Percentiles rank a stretch among this genome's conserved stretches.
Conservation (phyloP, 2,888 invertebrate genomes). For the Tiliacea aurago region DNA sequence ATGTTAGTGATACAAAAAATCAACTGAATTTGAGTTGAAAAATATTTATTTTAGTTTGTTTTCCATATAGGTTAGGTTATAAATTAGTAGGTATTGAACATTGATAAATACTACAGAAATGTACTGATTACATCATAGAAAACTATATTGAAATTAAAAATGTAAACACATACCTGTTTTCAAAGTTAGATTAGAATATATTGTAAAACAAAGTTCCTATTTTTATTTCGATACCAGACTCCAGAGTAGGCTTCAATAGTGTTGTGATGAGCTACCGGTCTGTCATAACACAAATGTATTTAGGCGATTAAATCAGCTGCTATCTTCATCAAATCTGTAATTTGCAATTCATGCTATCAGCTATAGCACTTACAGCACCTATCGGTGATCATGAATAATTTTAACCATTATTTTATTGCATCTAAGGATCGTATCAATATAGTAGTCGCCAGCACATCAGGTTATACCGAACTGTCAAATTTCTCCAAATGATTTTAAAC, state of each 20-base stretch:
- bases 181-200: background rate
- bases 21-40: background rate
- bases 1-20: too few relatives aligned
- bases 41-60: background rate
- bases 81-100: background rate
- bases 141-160: background rate
- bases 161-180: constrained; percentile 16
- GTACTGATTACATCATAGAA: background rate
- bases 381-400: too few relatives aligned
- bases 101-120: background rate
- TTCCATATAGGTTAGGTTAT: constrained; percentile 2
- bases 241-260: constrained; percentile 8
- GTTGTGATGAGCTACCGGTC: background rate
- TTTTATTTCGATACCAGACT: constrained; percentile 1
- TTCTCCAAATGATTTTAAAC: too few relatives aligned
- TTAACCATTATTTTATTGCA: background rate
- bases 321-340: too few relatives aligned
- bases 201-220: background rate
- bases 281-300: background rate
- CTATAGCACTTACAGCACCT: too few relatives aligned
- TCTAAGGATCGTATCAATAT: background rate
- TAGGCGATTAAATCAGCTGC: background rate
- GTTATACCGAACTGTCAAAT: too few relatives aligned
- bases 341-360: too few relatives aligned
- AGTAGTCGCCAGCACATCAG: too few relatives aligned